Base-by-base conservation (phyloP, 2,888 invertebrate genomes). In the Chirona hameri region DNA sequence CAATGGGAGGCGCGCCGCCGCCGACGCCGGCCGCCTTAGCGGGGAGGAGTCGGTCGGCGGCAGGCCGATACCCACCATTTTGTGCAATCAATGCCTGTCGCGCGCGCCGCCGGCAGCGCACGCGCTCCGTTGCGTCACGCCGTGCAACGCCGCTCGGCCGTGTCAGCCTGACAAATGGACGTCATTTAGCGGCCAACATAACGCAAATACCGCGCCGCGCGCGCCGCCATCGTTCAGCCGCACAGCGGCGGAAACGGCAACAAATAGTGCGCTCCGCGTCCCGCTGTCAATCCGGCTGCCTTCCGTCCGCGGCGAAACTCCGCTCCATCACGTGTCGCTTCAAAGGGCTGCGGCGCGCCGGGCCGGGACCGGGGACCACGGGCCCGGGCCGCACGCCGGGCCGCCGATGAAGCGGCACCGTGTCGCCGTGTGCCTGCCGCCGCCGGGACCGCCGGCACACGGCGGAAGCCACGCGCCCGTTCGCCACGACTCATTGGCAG, bases 41-140 rank as follows among this genome's bases (percentile, higher is more conserved):
- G 27, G 65, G 12, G 65, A 69, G 65, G 65, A 69, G 65, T 69
- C 65, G 27, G 27, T 10, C 27, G 10, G 27, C 27, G 27, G n/a
- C n/a, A n/a, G n/a, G 9, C 39, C 39, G 76, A 31, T 76, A 29
- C n/a, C 76, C 39, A 21, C 76, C 76, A 76, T 76, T 76, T 76
- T 76, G 76, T 76, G 76, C 76, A 76, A 76, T 76, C 76, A 76
- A 76, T 76, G 76, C n/a, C 69, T 69, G 69, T 29, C 69, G 29
- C 69, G 39, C 76, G 39, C 9, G 14, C 5, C n/a, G 76, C 7
- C 39, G 39, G 39, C 76, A 39, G 14, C 76, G 18, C 72, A 31
- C 76, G n/a, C 18, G 76, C 39, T 76, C 12, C 29, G 39, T 76
- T 76, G 31, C 76, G 15, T 39, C 76, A 76, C 31, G 21, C 72